Evolutionary conservation across 2,113 vertebrate genomes (phyloP).

Genomic region (Lagenorhynchus albirostris): DNA sequence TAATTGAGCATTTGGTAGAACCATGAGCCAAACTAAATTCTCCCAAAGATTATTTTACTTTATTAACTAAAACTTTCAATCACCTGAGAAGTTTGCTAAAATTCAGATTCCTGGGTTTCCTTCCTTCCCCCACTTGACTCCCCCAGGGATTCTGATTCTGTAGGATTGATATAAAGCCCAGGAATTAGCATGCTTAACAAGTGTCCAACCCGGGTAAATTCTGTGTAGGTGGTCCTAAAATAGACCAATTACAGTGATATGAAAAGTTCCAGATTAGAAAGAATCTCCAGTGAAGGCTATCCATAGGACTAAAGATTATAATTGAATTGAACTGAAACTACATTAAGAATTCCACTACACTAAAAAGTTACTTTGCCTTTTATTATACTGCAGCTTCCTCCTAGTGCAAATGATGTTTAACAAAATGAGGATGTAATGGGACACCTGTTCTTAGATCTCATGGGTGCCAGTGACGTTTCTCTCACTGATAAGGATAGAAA

Average conservation of each 20-base stretch:
- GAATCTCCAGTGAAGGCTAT: not conserved
- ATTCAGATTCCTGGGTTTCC: not conserved
- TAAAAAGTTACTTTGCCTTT: constrained; percentile 26
- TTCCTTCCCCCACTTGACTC: not conserved
- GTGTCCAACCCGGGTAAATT: not conserved
- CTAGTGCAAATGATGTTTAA: constrained; percentile 53
- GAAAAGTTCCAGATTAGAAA: constrained; percentile 20
- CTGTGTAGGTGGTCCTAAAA: not conserved
- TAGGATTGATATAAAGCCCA: not conserved
- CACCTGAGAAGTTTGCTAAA: not conserved
- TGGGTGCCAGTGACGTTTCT: not conserved
- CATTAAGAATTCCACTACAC: constrained; percentile 33
- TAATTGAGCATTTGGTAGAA: not conserved
- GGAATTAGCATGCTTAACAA: not conserved
- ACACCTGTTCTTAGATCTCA: constrained; percentile 45
- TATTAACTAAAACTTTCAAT: not conserved
- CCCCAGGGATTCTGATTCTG: not conserved
- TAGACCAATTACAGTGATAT: not conserved
- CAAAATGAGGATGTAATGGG: not conserved
- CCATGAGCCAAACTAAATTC: not conserved
- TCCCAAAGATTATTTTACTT: not conserved
- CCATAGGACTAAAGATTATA: not conserved
- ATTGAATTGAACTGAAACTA: not conserved
- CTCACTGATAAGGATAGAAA: not conserved
- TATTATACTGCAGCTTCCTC: constrained; percentile 39